phyloP scores from a whole-genome alignment of 2,888 invertebrate genomes.

The Drosophila neotestacea region DNA sequence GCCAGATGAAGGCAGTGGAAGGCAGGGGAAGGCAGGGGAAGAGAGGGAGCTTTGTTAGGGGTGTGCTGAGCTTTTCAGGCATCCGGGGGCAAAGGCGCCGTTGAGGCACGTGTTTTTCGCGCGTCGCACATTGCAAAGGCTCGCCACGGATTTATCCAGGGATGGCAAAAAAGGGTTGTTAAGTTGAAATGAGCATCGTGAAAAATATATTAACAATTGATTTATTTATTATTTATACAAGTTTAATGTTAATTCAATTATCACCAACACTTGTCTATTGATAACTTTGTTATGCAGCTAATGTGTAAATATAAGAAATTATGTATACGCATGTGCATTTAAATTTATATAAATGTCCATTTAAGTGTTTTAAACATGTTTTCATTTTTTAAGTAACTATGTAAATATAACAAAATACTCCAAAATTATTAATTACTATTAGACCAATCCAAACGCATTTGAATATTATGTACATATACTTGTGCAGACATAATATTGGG shows the following conservation, averaged over 20 bases:
- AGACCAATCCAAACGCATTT: no score
- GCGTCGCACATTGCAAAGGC: slow-evolving; percentile 18
- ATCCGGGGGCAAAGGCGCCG: slow-evolving; percentile 3
- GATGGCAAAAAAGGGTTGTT: slow-evolving; percentile 27
- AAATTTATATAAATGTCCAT: no score
- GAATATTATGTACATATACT: no score
- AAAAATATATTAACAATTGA: neutral
- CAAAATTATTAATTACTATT: no score
- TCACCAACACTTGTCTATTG: neutral
- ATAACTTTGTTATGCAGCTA: neutral
- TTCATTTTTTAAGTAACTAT: no score
- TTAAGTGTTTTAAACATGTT: no score
- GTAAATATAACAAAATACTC: no score
- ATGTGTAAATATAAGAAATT: no score
- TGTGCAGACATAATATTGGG: no score
- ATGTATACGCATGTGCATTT: no score
- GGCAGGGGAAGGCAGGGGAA: neutral
- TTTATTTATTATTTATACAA: neutral
- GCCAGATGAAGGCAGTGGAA: neutral
- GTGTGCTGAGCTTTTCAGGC: slow-evolving; percentile 9
- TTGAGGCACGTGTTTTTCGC: slow-evolving; percentile 53
- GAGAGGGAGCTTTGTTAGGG: neutral
- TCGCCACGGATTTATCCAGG: slow-evolving; percentile 33
- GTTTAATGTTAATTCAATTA: neutral
- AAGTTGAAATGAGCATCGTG: neutral